Evolutionary conservation across 2,113 vertebrate species (phyloP), one percentile per base, ranked within the genome.

Genomic region (Natator depressus): DNA sequence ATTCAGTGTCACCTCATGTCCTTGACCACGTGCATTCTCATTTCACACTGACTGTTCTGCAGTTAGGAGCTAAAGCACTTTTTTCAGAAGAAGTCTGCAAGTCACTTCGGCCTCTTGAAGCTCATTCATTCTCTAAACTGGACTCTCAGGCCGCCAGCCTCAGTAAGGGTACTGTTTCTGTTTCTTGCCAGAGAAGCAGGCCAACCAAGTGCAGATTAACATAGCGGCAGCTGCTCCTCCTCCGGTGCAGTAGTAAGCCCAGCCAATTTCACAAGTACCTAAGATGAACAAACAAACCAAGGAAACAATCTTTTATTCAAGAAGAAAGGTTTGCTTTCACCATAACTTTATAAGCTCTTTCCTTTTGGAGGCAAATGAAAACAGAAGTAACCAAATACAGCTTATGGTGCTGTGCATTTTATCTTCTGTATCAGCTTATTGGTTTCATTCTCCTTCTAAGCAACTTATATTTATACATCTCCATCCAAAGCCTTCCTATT

Each of bases 131-230:
- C 86, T 51, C 80, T 42, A n/a, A 4, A 76, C 85, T 19, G 85
- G 89, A 50, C 82, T 88, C 46, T 16, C 62, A 75, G 1, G 0
- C 0, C 0, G 2, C 59, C 84, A 0, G 2, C 79, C 87, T 98
- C 98, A 99, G 97, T 99, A 99, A 1, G 99, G 99, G 94, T 99
- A 99, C 22, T 99, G 99, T 97, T 99, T 99, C 98, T 99, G 99
- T 94, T 99, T 99, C 98, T 99, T 99, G 91, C 99, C 99, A 0
- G 99, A 99, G 89, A 99, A 99, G 97, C 99, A 99, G 79, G 99
- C 99, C 81, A 99, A 97, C 99, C 99, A 99, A 6, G 99, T 99
- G 97, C 99, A 99, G 92, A 99, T 97, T 94, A 99, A 98, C 98
- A 99, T 98, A 94, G 99, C 99, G 0, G 98, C 96, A 0, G 98